Conservation (phyloP, 2,888 invertebrate genomes). For the Callimorpha dominula region DNA sequence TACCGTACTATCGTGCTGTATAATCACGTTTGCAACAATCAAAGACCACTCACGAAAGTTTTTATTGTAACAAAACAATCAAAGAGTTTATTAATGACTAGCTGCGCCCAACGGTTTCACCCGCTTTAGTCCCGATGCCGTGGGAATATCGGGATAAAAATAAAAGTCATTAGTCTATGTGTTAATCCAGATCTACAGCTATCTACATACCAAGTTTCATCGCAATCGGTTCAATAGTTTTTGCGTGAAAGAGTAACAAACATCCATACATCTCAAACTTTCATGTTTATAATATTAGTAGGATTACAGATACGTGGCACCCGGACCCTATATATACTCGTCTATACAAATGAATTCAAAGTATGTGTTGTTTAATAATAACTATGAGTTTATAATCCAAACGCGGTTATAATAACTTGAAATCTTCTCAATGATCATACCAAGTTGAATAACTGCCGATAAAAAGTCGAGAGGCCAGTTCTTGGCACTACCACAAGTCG, state of each 20-base stretch:
- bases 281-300: too few relatives aligned
- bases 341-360: conserved; percentile 64
- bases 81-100: conserved; percentile 53
- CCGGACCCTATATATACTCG: conserved; percentile 60
- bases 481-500: conserved; percentile 72
- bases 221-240: too few relatives aligned
- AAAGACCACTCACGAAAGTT: conserved; percentile 59
- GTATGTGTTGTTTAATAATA: conserved; percentile 75
- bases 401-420: conserved; percentile 70
- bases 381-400: conserved; percentile 62
- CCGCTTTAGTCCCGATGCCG: too few relatives aligned
- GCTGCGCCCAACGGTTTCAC: too few relatives aligned
- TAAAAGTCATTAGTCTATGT: too few relatives aligned
- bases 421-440: conserved; percentile 67
- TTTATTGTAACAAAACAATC: too few relatives aligned
- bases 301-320: conserved; percentile 73
- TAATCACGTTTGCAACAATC: conserved; percentile 57
- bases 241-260: too few relatives aligned
- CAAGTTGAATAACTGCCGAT: conserved; percentile 72
- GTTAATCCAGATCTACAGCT: too few relatives aligned
- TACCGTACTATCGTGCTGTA: conserved; percentile 56
- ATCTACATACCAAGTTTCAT: too few relatives aligned
- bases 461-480: conserved; percentile 76
- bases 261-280: too few relatives aligned
- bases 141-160: too few relatives aligned